phyloP scores from a whole-genome alignment of 2,888 invertebrate species.

The Luffia ferchaultella region DNA sequence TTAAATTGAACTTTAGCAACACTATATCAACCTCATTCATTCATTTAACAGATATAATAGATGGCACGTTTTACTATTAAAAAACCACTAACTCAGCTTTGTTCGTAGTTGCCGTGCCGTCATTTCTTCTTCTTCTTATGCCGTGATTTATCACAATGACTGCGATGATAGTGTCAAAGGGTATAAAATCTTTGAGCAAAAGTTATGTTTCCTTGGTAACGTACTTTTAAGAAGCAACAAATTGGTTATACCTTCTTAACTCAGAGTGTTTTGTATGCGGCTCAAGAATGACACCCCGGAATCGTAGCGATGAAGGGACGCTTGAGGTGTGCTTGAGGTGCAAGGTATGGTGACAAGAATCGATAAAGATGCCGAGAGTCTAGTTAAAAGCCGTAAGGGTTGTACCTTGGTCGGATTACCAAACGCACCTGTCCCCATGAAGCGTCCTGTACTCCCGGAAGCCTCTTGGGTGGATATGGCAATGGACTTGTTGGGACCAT shows the following conservation, averaged over 20 bases:
- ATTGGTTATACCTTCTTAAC: not conserved
- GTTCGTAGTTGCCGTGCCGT: too few relatives aligned
- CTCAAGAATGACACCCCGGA: conserved; percentile 25
- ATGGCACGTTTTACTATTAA: too few relatives aligned
- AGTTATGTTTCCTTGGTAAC: not conserved
- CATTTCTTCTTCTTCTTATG: too few relatives aligned
- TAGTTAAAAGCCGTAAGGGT: conserved; percentile 14
- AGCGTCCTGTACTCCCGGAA: conserved; percentile 10
- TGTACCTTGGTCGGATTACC: conserved; percentile 13
- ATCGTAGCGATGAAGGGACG: too few relatives aligned
- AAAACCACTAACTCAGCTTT: too few relatives aligned
- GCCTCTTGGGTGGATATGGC: conserved; percentile 16
- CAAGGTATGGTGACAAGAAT: conserved; percentile 16
- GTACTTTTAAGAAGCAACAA: not conserved
- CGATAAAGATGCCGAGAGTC: conserved; percentile 15
- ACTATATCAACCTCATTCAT: too few relatives aligned
- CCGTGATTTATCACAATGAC: conserved; percentile 29
- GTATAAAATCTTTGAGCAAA: not conserved
- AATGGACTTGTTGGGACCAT: conserved; percentile 17
- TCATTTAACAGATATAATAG: too few relatives aligned
- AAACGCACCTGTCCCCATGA: conserved; percentile 12
- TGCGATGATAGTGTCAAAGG: not conserved
- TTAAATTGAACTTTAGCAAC: too few relatives aligned
- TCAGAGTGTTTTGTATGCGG: conserved; percentile 15
- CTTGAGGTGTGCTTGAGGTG: conserved; percentile 12